These are phyloP conservation scores for Deroplatys truncata DNA, from an alignment of 2,888 invertebrate species.

Conservation along the genomic window DNA sequence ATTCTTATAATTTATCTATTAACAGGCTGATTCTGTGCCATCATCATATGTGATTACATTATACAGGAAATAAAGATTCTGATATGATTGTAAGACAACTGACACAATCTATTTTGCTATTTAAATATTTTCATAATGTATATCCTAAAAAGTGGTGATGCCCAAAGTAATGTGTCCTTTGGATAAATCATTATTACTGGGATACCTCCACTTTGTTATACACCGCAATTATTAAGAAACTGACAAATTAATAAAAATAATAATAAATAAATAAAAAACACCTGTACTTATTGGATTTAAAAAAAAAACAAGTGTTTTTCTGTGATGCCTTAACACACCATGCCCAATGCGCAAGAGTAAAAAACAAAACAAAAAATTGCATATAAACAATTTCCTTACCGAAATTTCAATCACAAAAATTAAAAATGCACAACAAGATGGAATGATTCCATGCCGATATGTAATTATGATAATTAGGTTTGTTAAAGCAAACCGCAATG, in stretches of 20 bases:
- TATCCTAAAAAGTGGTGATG: background rate
- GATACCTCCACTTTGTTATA: background rate
- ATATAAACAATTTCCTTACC: background rate
- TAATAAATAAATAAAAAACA: too few species aligned
- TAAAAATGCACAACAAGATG: conserved; percentile 15
- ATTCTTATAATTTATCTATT: background rate
- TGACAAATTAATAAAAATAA: background rate
- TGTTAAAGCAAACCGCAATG: conserved; percentile 5
- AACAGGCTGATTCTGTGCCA: background rate
- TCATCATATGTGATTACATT: background rate
- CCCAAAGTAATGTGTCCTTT: background rate
- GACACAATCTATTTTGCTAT: background rate
- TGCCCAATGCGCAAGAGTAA: background rate
- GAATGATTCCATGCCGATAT: conserved; percentile 33
- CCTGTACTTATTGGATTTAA: background rate
- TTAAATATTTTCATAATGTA: background rate
- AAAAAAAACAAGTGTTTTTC: background rate
- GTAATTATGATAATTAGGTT: conserved; percentile 26
- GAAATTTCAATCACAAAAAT: background rate
- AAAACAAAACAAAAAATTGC: too few species aligned
- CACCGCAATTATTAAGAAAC: background rate
- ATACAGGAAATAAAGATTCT: conserved; percentile 14
- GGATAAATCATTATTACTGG: background rate
- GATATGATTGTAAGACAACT: conserved; percentile 5
- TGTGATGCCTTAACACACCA: background rate